Conservation (phyloP, 2,113 vertebrate species). For the Oceanodroma tethys region DNA sequence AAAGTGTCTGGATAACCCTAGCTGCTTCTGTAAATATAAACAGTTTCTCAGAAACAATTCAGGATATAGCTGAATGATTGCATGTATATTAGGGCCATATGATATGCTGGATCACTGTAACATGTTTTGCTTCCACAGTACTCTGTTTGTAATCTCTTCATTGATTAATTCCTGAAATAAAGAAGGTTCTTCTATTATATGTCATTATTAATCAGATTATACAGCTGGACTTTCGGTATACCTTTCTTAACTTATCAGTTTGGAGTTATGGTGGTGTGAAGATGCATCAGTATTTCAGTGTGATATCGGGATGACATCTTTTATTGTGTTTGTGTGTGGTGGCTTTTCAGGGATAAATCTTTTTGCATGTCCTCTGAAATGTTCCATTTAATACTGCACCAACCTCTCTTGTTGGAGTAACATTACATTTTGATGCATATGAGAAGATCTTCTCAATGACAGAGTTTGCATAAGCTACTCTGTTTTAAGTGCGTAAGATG, state of each 20-base stretch:
- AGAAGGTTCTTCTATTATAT: background rate
- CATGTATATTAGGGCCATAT: background rate
- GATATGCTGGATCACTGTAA: background rate
- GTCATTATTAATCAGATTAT: constrained; percentile 6
- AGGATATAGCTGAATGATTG: background rate
- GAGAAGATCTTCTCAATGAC: background rate
- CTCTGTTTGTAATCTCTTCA: background rate
- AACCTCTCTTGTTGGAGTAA: background rate
- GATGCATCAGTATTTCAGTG: background rate
- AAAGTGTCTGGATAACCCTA: background rate
- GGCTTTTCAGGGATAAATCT: background rate
- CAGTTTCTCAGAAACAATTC: fast-evolving
- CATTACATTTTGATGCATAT: background rate
- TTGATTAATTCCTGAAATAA: constrained; percentile 20
- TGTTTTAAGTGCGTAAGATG: background rate
- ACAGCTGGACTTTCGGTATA: background rate
- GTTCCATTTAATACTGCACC: background rate
- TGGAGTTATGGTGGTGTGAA: background rate
- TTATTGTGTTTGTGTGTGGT: background rate
- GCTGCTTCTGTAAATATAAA: background rate
- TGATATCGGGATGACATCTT: background rate
- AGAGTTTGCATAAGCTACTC: background rate
- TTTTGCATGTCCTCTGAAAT: background rate
- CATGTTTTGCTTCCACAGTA: background rate
- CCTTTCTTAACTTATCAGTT: background rate